Conservation (phyloP, 2,888 invertebrate species). For the Fabriciana adippe region DNA sequence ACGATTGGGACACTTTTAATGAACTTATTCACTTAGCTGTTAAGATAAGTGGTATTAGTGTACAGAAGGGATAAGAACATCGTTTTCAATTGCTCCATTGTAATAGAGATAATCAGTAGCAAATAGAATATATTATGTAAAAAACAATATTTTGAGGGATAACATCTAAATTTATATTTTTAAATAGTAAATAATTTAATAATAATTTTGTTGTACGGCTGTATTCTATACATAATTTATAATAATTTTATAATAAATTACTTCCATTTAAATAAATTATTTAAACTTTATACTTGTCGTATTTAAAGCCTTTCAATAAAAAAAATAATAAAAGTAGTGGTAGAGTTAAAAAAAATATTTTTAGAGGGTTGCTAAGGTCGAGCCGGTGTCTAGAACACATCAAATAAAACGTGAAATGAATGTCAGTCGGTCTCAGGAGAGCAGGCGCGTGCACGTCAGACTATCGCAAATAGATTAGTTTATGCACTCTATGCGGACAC, state of each 20-base stretch:
- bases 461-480: constrained; percentile 54
- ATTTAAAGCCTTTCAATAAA: constrained; percentile 13
- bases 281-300: not conserved
- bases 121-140: too few relatives aligned
- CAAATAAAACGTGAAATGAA: constrained; percentile 51
- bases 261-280: too few relatives aligned
- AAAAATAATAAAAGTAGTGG: constrained; percentile 7
- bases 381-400: constrained; percentile 40
- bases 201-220: too few relatives aligned
- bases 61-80: constrained; percentile 14
- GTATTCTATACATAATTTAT: too few relatives aligned
- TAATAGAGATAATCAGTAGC: too few relatives aligned
- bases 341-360: constrained; percentile 9
- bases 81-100: too few relatives aligned
- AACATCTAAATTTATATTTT: too few relatives aligned
- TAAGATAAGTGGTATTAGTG: constrained; percentile 35
- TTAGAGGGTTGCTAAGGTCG: constrained; percentile 25
- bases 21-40: constrained; percentile 54
- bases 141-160: too few relatives aligned
- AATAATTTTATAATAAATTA: too few relatives aligned
- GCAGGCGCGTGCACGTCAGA: constrained; percentile 45
- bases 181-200: too few relatives aligned
- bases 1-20: constrained; percentile 57
- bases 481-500: constrained; percentile 49
- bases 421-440: constrained; percentile 50